Evolutionary conservation across 2,797 vertebrate species (phyloP).

Genomic region (Tarsius wallacei): DNA sequence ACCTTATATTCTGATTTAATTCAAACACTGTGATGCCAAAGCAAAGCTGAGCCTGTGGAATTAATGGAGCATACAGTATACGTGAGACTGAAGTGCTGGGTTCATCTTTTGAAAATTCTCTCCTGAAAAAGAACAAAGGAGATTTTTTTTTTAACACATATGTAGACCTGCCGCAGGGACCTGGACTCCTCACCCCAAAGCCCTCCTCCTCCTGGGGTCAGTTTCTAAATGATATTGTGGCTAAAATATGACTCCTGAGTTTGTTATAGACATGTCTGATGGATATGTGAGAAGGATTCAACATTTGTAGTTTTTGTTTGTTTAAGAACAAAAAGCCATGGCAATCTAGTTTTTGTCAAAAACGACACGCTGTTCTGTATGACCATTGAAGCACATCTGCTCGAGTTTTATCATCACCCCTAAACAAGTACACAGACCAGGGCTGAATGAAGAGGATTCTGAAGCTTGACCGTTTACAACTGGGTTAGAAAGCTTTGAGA

Average conservation of each 20-base stretch:
- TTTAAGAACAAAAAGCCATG: constrained; percentile 48
- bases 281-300: not conserved
- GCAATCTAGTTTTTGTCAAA: constrained; percentile 62
- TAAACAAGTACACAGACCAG: constrained; percentile 28
- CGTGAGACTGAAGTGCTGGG: not conserved
- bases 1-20: constrained; percentile 84
- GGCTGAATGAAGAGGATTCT: constrained; percentile 57
- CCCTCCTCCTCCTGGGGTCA: not conserved
- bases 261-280: not conserved
- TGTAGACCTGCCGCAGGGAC: not conserved
- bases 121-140: constrained; percentile 65
- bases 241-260: not conserved
- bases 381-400: constrained; percentile 53
- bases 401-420: constrained; percentile 40
- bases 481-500: constrained; percentile 63
- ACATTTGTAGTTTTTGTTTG: not conserved
- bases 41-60: constrained; percentile 69
- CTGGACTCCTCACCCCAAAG: not conserved
- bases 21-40: constrained; percentile 71
- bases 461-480: not conserved
- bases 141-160: not conserved
- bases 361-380: constrained; percentile 58
- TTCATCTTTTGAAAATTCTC: constrained; percentile 74
- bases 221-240: not conserved
- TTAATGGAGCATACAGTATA: constrained; percentile 43